Evolutionary conservation across 2,888 invertebrate genomes (phyloP), one percentile per base, ranked within the genome.

Genomic region (Gibbula magus): DNA sequence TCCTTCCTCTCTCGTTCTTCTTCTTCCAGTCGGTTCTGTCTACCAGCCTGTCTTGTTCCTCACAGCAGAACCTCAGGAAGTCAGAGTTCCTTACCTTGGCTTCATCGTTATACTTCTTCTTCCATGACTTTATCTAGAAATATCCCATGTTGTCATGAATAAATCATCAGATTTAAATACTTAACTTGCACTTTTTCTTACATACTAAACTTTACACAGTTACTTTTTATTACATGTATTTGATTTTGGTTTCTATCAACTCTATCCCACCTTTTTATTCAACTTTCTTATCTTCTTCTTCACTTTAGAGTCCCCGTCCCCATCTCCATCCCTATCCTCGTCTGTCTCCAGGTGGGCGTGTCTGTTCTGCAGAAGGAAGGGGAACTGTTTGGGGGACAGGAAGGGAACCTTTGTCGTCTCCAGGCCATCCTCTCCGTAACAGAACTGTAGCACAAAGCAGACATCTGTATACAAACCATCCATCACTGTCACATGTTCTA

Each of bases 341-440:
- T 3, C 54, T 25, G 32, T 76, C 18, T 53, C 83, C 13, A 79
- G n/a, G 18, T 82, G 77, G 22, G 95, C 95, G 5, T 95, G 78
- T 70, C 84, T 83, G 86, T 99, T 99, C 45, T 96, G 95, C n/a
- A 96, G 94, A 8, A 99, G 94, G 91, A 99, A 97, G 22, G 94
- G 94, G 52, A 97, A 93, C 88, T 96, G 96, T 75, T 96, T 95
- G 54, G 95, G 91, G 77, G 95, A 96, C 18, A 99, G 94, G 92
- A 96, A 99, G 86, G 96, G 96, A 0, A 96, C 95, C 92, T 97
- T 97, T 0, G 95, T 94, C 73, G 99, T 96, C 90, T 99, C 99
- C 83, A 94, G 85, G 8, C 94, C 93, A 87, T 93, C 93, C 78
- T 93, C 93, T 25, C 93, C 93, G 85, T 93, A 93, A 81, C 90